Conservation (phyloP, 2,113 vertebrate genomes). For the Glaucidium brasilianum region DNA sequence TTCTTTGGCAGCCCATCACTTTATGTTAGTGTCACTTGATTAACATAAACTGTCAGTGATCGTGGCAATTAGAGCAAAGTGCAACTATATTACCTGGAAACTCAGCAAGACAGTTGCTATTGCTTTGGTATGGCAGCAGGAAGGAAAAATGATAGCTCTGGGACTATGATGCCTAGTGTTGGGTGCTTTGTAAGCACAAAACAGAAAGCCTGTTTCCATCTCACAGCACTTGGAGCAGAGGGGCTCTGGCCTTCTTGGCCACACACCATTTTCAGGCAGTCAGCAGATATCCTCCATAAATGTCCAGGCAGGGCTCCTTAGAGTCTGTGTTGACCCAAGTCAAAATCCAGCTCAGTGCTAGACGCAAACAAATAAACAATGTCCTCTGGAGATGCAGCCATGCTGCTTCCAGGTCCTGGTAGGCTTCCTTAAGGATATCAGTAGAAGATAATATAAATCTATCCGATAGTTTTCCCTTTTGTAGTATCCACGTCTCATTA, state of each 20-base stretch:
- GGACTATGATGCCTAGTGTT: accelerated
- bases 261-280: not conserved
- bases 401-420: not conserved
- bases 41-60: conserved; percentile 9
- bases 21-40: not conserved
- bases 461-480: not conserved
- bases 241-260: not conserved
- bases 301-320: not conserved
- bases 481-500: not conserved
- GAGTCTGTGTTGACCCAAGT: not conserved
- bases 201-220: not conserved
- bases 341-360: not conserved
- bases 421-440: not conserved
- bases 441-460: not conserved
- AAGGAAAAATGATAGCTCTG: not conserved
- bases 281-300: not conserved
- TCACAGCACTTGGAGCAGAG: not conserved
- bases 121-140: not conserved
- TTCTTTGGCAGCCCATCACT: not conserved
- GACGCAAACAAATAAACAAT: not conserved
- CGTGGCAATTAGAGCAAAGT: not conserved
- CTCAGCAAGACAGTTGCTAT: not conserved
- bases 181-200: not conserved
- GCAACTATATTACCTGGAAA: not conserved
- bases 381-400: not conserved